Percentiles rank a stretch among this genome's conserved stretches.
phyloP scores from a whole-genome alignment of 35 echinoderm and acorn worm genomes.

The Hemicentrotus pulcherrimus region DNA sequence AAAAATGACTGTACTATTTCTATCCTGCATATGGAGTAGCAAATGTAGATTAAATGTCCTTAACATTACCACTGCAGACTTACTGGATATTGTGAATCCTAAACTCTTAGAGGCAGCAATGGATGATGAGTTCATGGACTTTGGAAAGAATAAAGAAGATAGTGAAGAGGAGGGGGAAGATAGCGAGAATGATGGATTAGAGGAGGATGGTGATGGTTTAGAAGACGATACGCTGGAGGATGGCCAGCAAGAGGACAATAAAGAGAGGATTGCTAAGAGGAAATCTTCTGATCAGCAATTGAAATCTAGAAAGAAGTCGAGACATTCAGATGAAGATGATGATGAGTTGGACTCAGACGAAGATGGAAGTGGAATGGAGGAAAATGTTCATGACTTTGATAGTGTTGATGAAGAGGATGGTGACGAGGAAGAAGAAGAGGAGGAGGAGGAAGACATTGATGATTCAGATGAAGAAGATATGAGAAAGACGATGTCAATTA shows the following conservation, averaged over 20 bases:
- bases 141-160: not conserved
- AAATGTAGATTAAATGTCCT: not conserved
- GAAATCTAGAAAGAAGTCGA: not conserved
- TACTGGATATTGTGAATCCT: conserved; percentile 84
- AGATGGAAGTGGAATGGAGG: not conserved
- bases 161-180: conserved; percentile 48
- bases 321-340: conserved; percentile 29
- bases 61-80: conserved; percentile 58
- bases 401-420: conserved; percentile 31
- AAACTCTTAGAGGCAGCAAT: conserved; percentile 56
- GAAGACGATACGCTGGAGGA: conserved; percentile 11
- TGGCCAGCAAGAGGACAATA: not conserved
- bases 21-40: too few species aligned
- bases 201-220: conserved; percentile 16
- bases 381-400: not conserved
- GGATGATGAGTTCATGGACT: conserved; percentile 48
- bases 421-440: conserved; percentile 32
- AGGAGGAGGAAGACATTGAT: conserved; percentile 53
- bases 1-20: too few species aligned
- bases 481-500: not conserved
- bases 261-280: conserved; percentile 20
- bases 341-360: conserved; percentile 31
- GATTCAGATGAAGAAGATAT: conserved; percentile 34
- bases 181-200: not conserved
- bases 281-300: not conserved